Evolutionary conservation across 2,888 invertebrate species (phyloP).

Genomic region (Hipparchia semele): DNA sequence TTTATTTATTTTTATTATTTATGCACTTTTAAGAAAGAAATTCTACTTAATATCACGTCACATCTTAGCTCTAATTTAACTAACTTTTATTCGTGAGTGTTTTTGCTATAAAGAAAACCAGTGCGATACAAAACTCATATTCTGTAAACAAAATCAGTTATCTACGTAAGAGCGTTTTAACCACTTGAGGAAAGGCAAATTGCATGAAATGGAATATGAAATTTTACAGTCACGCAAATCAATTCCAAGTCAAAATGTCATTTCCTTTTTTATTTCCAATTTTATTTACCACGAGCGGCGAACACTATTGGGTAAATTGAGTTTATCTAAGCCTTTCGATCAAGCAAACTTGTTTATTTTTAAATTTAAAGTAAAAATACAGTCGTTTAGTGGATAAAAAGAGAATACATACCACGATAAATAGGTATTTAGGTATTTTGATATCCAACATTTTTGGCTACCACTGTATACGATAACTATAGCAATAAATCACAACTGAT

Average conservation of each 20-base stretch:
- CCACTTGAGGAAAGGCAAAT: neutral
- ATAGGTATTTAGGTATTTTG: too few relatives aligned
- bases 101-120: too few relatives aligned
- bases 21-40: too few relatives aligned
- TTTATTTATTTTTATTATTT: too few relatives aligned
- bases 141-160: neutral
- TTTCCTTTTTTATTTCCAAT: neutral
- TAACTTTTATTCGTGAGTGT: too few relatives aligned
- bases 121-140: neutral
- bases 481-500: neutral
- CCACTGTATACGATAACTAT: neutral
- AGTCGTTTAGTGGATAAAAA: too few relatives aligned
- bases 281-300: neutral
- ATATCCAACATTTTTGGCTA: too few relatives aligned
- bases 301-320: neutral
- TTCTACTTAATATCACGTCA: too few relatives aligned
- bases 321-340: neutral
- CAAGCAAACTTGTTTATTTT: too few relatives aligned
- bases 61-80: too few relatives aligned
- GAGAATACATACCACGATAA: too few relatives aligned
- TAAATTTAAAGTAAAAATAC: too few relatives aligned
- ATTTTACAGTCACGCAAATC: neutral
- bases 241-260: neutral
- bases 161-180: neutral
- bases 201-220: conserved; percentile 8